Conservation (phyloP, 2,888 invertebrate genomes). For the Ctena decussata region DNA sequence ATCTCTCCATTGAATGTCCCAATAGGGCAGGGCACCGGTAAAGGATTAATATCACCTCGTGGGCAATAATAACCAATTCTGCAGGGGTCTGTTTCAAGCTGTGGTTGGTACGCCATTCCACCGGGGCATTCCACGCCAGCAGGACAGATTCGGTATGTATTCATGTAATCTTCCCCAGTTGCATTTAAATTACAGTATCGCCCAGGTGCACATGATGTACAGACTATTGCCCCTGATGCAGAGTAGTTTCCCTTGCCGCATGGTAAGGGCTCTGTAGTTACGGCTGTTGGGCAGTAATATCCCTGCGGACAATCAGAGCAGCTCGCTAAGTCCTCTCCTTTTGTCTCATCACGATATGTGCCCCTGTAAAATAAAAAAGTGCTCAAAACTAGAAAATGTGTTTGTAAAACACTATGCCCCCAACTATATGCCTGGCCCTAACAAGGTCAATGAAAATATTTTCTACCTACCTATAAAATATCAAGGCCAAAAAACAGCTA, state of each 20-base stretch:
- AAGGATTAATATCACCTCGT: slow-evolving; percentile 83
- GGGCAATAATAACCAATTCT: slow-evolving; percentile 85
- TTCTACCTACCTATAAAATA: too few relatives aligned
- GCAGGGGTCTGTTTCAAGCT: slow-evolving; percentile 78
- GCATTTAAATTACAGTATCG: slow-evolving; percentile 83
- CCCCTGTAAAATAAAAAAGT: slow-evolving; percentile 79
- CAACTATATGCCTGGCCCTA: too few relatives aligned
- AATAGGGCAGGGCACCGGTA: slow-evolving; percentile 84
- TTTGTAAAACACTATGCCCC: too few relatives aligned
- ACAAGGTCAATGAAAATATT: too few relatives aligned
- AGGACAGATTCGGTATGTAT: slow-evolving; percentile 74
- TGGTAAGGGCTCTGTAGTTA: slow-evolving; percentile 74
- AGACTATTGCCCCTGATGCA: slow-evolving; percentile 75
- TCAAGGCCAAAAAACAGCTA: too few relatives aligned
- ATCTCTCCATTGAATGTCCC: slow-evolving; percentile 82
- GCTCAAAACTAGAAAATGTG: too few relatives aligned
- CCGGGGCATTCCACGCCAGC: slow-evolving; percentile 84
- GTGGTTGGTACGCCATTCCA: slow-evolving; percentile 81
- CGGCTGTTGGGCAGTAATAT: slow-evolving; percentile 82
- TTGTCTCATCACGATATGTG: slow-evolving; percentile 72
- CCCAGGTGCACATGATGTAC: slow-evolving; percentile 81
- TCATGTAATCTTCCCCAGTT: slow-evolving; percentile 78
- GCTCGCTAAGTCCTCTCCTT: slow-evolving; percentile 73
- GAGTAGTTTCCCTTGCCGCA: slow-evolving; percentile 85
- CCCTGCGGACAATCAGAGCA: slow-evolving; percentile 83